These are phyloP conservation scores for Paraescarpia echinospica DNA, from an alignment of 1,140 invertebrate species.

Conservation along the genomic window DNA sequence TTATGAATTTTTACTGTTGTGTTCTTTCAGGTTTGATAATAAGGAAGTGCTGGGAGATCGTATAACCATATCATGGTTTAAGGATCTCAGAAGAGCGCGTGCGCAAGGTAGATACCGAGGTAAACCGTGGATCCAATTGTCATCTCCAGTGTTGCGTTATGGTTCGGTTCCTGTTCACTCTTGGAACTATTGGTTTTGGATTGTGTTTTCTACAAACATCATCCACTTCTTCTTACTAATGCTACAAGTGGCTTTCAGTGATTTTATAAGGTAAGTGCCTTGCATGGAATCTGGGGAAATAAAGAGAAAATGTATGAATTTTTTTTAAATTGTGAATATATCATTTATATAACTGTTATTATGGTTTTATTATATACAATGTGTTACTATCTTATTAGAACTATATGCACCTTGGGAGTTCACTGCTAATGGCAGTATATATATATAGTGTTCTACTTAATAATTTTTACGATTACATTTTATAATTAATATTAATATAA, in stretches of 20 bases:
- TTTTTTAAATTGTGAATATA: background rate
- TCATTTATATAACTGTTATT: too few species aligned
- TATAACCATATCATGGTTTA: slow-evolving; percentile 30
- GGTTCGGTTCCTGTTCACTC: slow-evolving; percentile 2
- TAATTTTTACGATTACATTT: background rate
- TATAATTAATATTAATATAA: background rate
- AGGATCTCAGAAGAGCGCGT: slow-evolving; percentile 25
- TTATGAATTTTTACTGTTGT: background rate
- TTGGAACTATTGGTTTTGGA: background rate
- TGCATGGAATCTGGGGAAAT: background rate
- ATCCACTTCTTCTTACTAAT: background rate
- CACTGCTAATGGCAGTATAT: background rate
- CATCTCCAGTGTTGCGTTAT: slow-evolving; percentile 9
- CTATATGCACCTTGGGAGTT: background rate
- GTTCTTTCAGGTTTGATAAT: slow-evolving; percentile 28
- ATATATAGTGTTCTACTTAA: background rate
- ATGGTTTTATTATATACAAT: background rate
- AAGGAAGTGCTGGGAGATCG: slow-evolving; percentile 30
- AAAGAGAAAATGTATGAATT: background rate
- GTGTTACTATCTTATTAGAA: background rate
- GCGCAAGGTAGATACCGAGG: background rate
- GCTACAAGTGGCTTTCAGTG: background rate
- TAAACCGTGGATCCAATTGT: background rate
- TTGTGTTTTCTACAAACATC: background rate
- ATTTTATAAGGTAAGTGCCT: background rate